phyloP scores from a whole-genome alignment of 2,797 vertebrate genomes.

The Trachops cirrhosus region DNA sequence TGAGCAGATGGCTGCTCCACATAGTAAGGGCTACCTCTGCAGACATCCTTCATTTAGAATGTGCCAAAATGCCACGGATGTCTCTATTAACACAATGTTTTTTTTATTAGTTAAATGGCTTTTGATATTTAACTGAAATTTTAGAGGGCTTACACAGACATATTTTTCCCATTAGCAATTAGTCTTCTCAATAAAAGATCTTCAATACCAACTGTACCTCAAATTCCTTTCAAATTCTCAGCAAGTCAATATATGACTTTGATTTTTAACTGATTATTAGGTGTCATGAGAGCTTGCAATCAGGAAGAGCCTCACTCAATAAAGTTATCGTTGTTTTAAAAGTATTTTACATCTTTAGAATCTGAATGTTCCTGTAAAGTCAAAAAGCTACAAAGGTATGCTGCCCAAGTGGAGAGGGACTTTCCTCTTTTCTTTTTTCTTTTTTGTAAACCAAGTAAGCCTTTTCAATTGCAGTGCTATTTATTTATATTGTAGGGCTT shows the following conservation, averaged over 20 bases:
- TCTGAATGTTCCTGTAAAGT: not conserved
- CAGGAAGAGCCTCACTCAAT: not conserved
- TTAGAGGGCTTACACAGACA: constrained; percentile 41
- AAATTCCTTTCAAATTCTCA: not conserved
- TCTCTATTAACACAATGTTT: constrained; percentile 70
- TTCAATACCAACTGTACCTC: not conserved
- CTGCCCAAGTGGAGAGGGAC: not conserved
- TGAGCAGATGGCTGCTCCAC: constrained; percentile 82
- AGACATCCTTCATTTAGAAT: constrained; percentile 73
- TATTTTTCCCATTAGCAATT: not conserved
- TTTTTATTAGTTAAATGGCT: constrained; percentile 73
- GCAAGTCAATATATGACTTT: not conserved
- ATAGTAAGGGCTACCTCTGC: constrained; percentile 69
- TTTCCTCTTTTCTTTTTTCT: not conserved
- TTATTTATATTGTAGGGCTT: not conserved
- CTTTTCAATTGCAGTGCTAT: not conserved
- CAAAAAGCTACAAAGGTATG: not conserved
- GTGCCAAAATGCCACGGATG: constrained; percentile 75
- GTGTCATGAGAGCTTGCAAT: not conserved
- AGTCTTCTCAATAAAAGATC: constrained; percentile 20
- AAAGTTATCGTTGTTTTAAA: not conserved
- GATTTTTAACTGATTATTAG: not conserved
- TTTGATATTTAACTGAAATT: constrained; percentile 70
- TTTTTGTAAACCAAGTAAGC: not conserved
- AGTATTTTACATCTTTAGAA: not conserved